Percentiles rank a stretch among this genome's conserved stretches.
Evolutionary conservation across 2,797 vertebrate species (phyloP).

Genomic region (Oceanodroma leucorhoa): DNA sequence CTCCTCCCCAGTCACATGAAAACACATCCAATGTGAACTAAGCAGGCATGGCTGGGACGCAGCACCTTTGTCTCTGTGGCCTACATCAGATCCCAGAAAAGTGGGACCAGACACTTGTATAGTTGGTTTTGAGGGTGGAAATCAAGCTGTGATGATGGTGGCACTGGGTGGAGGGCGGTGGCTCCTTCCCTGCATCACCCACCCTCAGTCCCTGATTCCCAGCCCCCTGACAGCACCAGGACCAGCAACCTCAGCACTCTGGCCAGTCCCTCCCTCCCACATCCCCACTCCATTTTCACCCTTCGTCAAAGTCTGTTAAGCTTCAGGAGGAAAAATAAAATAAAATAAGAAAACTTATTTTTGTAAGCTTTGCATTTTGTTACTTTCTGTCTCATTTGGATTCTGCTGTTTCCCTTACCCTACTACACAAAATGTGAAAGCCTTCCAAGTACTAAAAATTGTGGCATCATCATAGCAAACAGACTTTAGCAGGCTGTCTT

Average conservation of each 20-base stretch:
- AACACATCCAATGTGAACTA: background rate
- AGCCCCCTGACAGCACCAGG: rapidly evolving
- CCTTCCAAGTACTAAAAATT: background rate
- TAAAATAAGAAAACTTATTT: background rate
- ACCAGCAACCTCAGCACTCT: background rate
- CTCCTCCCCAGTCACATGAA: background rate
- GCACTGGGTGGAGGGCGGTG: background rate
- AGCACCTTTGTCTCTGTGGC: background rate
- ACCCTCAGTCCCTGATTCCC: background rate
- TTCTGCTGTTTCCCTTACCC: background rate
- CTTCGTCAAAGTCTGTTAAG: background rate
- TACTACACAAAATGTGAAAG: background rate
- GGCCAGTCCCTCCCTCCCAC: background rate
- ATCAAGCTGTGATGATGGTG: background rate
- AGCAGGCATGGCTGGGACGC: background rate
- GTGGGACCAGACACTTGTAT: background rate
- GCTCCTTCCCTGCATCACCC: background rate
- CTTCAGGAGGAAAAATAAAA: background rate
- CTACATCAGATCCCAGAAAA: background rate
- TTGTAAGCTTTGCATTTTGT: background rate
- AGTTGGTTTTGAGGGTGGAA: background rate
- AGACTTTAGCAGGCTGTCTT: background rate
- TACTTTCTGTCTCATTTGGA: background rate
- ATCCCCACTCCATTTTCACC: background rate
- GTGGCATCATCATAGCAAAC: background rate